Evolutionary conservation across 2,888 invertebrate genomes (phyloP), one percentile per base, ranked within the genome.

Genomic region (Allacma fusca): DNA sequence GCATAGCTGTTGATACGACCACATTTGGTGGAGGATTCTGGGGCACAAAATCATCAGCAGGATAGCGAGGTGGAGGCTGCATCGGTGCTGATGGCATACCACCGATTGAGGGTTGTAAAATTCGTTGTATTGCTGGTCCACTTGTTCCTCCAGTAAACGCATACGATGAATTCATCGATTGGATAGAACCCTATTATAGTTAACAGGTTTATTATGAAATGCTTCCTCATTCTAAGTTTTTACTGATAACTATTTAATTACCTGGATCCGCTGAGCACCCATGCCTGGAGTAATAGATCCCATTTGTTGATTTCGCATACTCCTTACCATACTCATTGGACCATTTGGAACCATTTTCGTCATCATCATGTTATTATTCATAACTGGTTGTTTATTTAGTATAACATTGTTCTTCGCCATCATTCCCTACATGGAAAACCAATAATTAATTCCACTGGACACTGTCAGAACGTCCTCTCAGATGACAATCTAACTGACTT

Each of bases 11-110:
- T 26, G 82, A 79, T 13, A 81, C 81, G 16, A 81, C 83, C n/a
- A 82, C 82, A 67, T 83, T 81, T 57, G 81, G 82, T 68, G 84
- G 83, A n/a, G 85, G 84, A 70, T 84, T 83, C 86, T 86, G 88
- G 87, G 81, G 88, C 88, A 83, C 90, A 90, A 28, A 88, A 62
- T 88, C 88, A 81, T 90, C 88, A 12, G 89, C 88, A 2, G 91
- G 92, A 59, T 92, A 91, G 9, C 92, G 92, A 70, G 92, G 91
- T 83, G 93, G 93, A 16, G 93, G 92, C 82, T 92, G 93, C 83
- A 92, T 92, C 50, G 92, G 92, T 65, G 93, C 91, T 57, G 93
- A 92, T 44, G 93, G 93, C 73, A 74, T 76, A 16, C 67, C 67
- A 16, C 75, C 57, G 12, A 72, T 62, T 0, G 24, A 26, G n/a